Evolutionary conservation across 2,113 vertebrate genomes (phyloP).

Genomic region (Megalops atlanticus): DNA sequence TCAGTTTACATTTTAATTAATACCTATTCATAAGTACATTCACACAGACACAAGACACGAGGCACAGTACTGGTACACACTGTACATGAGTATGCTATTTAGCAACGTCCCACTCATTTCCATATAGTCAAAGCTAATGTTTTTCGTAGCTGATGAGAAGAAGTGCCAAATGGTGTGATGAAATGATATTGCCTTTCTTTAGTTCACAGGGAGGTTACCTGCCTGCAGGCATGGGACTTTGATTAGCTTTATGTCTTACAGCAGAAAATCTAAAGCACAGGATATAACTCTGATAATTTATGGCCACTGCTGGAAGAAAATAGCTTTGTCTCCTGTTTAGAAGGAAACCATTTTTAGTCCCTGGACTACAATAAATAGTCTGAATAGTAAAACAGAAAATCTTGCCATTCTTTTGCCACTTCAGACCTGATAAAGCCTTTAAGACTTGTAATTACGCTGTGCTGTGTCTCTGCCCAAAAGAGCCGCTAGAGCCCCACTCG

Average conservation of each 20-base stretch:
- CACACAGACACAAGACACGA: not conserved
- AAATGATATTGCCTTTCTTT: conserved; percentile 80
- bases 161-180: conserved; percentile 71
- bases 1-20: no score
- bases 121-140: conserved; percentile 64
- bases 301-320: conserved; percentile 60
- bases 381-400: conserved; percentile 53
- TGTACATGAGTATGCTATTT: conserved; percentile 64
- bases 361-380: conserved; percentile 52
- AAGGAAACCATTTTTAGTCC: conserved; percentile 54
- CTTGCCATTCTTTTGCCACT: conserved; percentile 47
- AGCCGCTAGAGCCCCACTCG: not conserved
- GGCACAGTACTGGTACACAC: conserved; percentile 34
- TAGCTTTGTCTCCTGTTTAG: conserved; percentile 57
- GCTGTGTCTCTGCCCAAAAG: conserved; percentile 30
- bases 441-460: conserved; percentile 45
- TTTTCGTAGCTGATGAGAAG: conserved; percentile 61
- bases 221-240: conserved; percentile 77
- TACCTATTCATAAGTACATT: not conserved
- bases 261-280: conserved; percentile 73
- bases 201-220: conserved; percentile 81
- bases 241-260: conserved; percentile 79
- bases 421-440: conserved; percentile 40
- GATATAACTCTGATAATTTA: conserved; percentile 65
- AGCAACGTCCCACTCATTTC: conserved; percentile 67